phyloP scores from a whole-genome alignment of 2,113 vertebrate species.

The Oostethus manadensis region DNA sequence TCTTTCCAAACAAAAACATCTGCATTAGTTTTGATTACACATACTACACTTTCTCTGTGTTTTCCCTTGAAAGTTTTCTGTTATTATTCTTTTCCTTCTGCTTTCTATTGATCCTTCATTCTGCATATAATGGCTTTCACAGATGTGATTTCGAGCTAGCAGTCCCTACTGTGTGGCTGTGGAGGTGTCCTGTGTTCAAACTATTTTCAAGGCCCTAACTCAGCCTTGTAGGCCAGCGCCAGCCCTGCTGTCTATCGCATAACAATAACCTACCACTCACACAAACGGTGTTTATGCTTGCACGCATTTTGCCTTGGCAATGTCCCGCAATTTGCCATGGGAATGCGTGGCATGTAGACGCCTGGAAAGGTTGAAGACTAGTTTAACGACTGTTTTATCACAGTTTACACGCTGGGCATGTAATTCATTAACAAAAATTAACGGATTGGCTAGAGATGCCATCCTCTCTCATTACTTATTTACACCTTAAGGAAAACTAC shows the following conservation, averaged over 20 bases:
- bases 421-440: too few relatives aligned
- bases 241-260: constrained; percentile 50
- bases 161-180: constrained; percentile 42
- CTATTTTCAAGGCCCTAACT: constrained; percentile 45
- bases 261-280: constrained; percentile 32
- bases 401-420: too few relatives aligned
- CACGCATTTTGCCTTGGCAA: too few relatives aligned
- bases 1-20: constrained; percentile 38
- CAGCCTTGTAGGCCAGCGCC: constrained; percentile 34
- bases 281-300: constrained; percentile 1
- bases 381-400: too few relatives aligned
- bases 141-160: constrained; percentile 41
- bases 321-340: too few relatives aligned
- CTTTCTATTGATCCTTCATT: constrained; percentile 5
- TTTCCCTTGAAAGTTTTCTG: constrained; percentile 16
- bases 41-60: not conserved
- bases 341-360: too few relatives aligned
- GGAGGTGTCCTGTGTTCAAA: constrained; percentile 8
- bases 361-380: too few relatives aligned
- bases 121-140: constrained; percentile 30
- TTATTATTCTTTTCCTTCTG: constrained; percentile 7
- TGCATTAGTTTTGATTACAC: constrained; percentile 16
- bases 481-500: too few relatives aligned
- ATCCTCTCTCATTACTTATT: too few relatives aligned
- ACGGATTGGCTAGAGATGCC: too few relatives aligned